These are phyloP conservation scores for Sinocyclocheilus grahami DNA, from an alignment of 2,113 vertebrate species.

Conservation along the genomic window DNA sequence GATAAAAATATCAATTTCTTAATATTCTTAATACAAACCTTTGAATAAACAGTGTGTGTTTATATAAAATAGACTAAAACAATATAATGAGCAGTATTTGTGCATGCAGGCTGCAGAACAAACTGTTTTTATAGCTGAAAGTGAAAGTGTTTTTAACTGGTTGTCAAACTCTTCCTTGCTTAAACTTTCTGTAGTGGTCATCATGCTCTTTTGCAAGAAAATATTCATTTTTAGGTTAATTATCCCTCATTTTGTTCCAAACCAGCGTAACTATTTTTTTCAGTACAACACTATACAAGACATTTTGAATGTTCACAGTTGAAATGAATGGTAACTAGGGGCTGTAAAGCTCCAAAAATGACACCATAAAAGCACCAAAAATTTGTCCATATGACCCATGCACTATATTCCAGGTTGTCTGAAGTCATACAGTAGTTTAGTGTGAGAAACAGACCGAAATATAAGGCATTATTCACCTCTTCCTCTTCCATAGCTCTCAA, in stretches of 20 bases:
- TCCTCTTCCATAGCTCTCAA: neutral
- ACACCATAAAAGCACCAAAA: too few relatives aligned
- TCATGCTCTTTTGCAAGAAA: neutral
- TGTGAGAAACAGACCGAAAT: neutral
- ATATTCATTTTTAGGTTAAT: too few relatives aligned
- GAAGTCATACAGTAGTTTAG: neutral
- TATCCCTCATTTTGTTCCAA: too few relatives aligned
- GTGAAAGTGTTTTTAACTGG: neutral
- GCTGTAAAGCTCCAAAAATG: too few relatives aligned
- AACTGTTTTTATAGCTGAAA: neutral
- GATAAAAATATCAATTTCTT: neutral
- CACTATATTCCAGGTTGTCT: neutral
- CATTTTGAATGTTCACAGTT: too few relatives aligned
- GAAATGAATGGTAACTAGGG: too few relatives aligned
- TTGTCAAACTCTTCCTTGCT: too few relatives aligned
- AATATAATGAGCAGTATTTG: neutral
- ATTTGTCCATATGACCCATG: neutral
- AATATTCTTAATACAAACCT: neutral
- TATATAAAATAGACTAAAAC: neutral
- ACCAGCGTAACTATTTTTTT: too few relatives aligned
- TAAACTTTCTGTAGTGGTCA: too few relatives aligned
- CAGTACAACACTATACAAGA: too few relatives aligned
- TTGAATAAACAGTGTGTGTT: neutral
- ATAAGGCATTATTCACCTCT: neutral
- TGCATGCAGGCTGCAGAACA: neutral